Conservation (phyloP, 2,113 vertebrate species). For the Corydoras maculifer region DNA sequence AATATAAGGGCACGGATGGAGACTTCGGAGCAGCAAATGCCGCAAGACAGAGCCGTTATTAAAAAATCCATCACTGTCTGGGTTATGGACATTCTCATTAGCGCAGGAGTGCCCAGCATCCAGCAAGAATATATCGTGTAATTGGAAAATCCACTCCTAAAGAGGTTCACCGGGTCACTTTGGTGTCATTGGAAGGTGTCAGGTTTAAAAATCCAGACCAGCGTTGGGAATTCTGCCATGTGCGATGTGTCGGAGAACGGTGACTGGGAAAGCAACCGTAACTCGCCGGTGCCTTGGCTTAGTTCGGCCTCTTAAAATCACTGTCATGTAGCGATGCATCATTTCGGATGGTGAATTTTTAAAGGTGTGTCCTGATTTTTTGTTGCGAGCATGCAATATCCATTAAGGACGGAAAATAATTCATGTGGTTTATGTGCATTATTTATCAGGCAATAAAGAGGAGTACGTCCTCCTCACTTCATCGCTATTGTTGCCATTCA, state of each 20-base stretch:
- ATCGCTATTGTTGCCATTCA: slow-evolving; percentile 45
- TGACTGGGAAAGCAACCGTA: no score
- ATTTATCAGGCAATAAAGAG: slow-evolving; percentile 66
- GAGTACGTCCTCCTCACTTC: slow-evolving; percentile 32
- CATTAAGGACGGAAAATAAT: slow-evolving; percentile 70
- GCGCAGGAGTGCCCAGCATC: slow-evolving; percentile 14
- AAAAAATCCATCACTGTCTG: slow-evolving; percentile 42
- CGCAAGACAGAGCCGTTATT: slow-evolving; percentile 31
- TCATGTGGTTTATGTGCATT: slow-evolving; percentile 69
- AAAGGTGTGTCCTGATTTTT: slow-evolving; percentile 65
- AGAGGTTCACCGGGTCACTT: neutral
- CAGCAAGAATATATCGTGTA: neutral
- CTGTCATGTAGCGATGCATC: no score
- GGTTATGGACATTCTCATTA: slow-evolving; percentile 32
- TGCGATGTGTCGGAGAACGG: no score
- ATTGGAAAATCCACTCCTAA: slow-evolving; percentile 16
- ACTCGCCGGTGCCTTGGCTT: no score
- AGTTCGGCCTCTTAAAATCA: no score
- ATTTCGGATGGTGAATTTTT: slow-evolving; percentile 42
- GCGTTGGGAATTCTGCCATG: slow-evolving; percentile 45
- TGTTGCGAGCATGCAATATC: slow-evolving; percentile 71
- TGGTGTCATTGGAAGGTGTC: slow-evolving; percentile 12
- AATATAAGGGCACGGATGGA: slow-evolving; percentile 23
- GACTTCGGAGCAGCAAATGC: slow-evolving; percentile 36
- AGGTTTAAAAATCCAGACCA: neutral